Evolutionary conservation across 2,888 invertebrate species (phyloP), one percentile per base, ranked within the genome.

Genomic region (Tridacna crocea): DNA sequence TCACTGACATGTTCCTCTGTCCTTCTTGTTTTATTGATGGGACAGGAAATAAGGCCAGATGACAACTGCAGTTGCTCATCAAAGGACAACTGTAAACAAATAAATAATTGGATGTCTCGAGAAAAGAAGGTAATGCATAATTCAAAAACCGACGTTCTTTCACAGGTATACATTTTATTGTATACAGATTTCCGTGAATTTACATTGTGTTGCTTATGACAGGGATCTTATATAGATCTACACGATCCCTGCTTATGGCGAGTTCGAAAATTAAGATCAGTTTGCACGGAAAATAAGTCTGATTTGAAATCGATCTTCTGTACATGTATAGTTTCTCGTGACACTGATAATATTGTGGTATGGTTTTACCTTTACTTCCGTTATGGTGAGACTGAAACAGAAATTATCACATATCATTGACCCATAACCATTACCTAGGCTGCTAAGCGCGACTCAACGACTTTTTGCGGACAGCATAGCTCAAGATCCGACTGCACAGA

Each of bases 61-160:
- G 46, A n/a, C n/a, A n/a, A 19, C 6, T 68, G 68, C 22, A 27
- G 19, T 17, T 68, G 68, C n/a, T 27, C n/a, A 8, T 19, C 12
- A 8, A 68, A 68, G 22, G 47, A 68, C 46, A 46, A 68, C 6
- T 68, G 68, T 68, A 68, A 68, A 46, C 68, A 0, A n/a, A 68
- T 17, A 17, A 46, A 68, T 12, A 68, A n/a, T 15, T 68, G 68
- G 68, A 4, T 47, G n/a, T n/a, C 68, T 68, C 6, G 2, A 46
- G 68, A 68, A 68, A 68, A 68, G 68, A 46, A 68, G 68, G 68
- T 68, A 68, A 46, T 46, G 68, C 47, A 68, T 68, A 68, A 1
- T 68, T 66, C 24, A n/a, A 46, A 15, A 13, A 11, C 11, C 51
- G 12, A 51, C 36, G 8, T 36, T 36, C 36, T 36, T 8, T 36